Percentiles rank a stretch among this genome's conserved stretches.
Conservation (phyloP, 1,140 invertebrate species). For the Alviniconcha marisindica region DNA sequence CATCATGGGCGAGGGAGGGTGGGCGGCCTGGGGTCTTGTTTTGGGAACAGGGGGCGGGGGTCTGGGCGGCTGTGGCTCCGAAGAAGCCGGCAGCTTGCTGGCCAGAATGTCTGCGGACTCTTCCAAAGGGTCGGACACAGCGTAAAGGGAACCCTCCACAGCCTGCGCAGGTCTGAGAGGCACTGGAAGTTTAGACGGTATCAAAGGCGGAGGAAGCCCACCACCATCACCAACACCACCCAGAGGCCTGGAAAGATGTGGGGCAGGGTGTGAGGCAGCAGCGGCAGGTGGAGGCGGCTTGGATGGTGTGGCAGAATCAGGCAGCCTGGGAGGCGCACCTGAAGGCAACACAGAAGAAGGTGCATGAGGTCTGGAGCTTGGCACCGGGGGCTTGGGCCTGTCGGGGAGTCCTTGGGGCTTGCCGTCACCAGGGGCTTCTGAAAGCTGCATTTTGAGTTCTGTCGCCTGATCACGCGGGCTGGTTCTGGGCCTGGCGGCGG, state of each 20-base stretch:
- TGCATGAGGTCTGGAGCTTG: background rate
- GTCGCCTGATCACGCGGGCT: background rate
- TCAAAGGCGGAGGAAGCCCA: background rate
- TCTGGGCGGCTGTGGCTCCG: background rate
- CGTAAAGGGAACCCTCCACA: background rate
- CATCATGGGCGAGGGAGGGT: background rate
- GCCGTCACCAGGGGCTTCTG: background rate
- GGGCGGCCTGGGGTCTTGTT: background rate
- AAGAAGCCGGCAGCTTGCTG: background rate
- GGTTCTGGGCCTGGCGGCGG: constrained; percentile 2
- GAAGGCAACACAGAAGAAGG: background rate
- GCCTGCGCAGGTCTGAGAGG: background rate
- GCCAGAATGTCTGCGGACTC: background rate
- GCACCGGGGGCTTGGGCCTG: constrained; percentile 1
- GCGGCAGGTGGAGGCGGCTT: background rate
- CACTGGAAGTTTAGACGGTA: background rate
- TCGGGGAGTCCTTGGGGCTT: background rate
- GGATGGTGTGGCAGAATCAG: background rate
- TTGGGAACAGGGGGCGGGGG: constrained; percentile 1
- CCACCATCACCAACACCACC: background rate
- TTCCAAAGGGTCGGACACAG: constrained; percentile 1
- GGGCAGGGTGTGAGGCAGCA: background rate
- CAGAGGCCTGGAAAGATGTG: background rate
- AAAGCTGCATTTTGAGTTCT: background rate
- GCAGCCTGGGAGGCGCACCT: background rate